Evolutionary conservation across 2,113 vertebrate species (phyloP).

Genomic region (Panthera uncia): DNA sequence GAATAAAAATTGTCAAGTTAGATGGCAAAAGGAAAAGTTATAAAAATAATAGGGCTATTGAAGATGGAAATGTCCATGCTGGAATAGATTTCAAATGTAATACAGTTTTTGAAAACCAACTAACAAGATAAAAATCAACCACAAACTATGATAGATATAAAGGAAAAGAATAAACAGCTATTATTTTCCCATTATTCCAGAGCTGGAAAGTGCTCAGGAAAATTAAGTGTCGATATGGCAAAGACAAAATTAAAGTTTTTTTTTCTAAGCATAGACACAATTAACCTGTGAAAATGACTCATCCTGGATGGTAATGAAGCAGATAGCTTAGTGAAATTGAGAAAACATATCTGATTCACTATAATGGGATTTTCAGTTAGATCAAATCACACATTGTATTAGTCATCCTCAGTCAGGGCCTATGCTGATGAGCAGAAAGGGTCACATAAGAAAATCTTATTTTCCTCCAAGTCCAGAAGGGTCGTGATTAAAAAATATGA

Average conservation of each 20-base stretch:
- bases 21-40: neutral
- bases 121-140: conserved; percentile 26
- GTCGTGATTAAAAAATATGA: neutral
- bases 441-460: neutral
- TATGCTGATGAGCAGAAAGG: conserved; percentile 31
- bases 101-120: conserved; percentile 12
- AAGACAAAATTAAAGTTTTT: conserved; percentile 59
- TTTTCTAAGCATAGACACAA: conserved; percentile 42
- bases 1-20: neutral
- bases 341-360: conserved; percentile 58
- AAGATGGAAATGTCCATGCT: neutral
- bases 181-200: neutral
- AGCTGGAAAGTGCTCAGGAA: conserved; percentile 34
- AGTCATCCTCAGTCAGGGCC: neutral
- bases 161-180: neutral
- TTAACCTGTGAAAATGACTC: conserved; percentile 66
- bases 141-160: neutral
- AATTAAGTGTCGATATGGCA: conserved; percentile 60
- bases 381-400: conserved; percentile 47
- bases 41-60: neutral
- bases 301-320: conserved; percentile 67
- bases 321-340: conserved; percentile 65
- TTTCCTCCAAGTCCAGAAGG: neutral
- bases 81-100: neutral
- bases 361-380: conserved; percentile 68